These are phyloP conservation scores for Dasypus novemcinctus DNA, from an alignment of 2,113 vertebrate genomes.

Conservation along the genomic window DNA sequence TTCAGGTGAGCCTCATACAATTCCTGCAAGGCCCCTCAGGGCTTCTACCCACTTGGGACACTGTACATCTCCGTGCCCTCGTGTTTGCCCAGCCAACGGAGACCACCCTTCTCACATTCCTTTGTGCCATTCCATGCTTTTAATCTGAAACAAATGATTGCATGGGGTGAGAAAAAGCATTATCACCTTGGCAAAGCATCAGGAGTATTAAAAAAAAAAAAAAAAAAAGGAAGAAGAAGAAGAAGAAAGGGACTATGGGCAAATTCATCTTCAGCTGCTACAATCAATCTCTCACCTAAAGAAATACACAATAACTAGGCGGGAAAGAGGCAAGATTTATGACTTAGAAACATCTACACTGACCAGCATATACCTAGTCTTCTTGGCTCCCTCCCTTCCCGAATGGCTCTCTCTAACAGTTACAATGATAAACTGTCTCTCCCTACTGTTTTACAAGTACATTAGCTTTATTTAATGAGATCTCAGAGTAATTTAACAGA, in stretches of 20 bases:
- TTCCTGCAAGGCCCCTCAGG: slow-evolving; percentile 50
- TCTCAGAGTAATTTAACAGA: slow-evolving; percentile 95
- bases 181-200: slow-evolving; percentile 87
- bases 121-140: slow-evolving; percentile 86
- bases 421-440: slow-evolving; percentile 97
- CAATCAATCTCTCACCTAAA: slow-evolving; percentile 99
- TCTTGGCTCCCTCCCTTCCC: slow-evolving; percentile 88
- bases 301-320: slow-evolving; percentile 99
- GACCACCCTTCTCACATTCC: slow-evolving; percentile 73
- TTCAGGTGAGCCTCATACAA: slow-evolving; percentile 77
- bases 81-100: slow-evolving; percentile 73
- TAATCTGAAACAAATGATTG: slow-evolving; percentile 98
- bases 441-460: slow-evolving; percentile 99
- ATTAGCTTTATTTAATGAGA: slow-evolving; percentile 99
- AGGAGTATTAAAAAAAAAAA: slow-evolving; percentile 77
- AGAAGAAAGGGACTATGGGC: slow-evolving; percentile 93
- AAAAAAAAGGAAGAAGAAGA: slow-evolving; percentile 87
- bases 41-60: slow-evolving; percentile 80
- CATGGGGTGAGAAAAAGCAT: slow-evolving; percentile 73
- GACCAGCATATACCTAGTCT: slow-evolving; percentile 97
- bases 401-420: slow-evolving; percentile 92
- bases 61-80: slow-evolving; percentile 86
- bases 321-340: slow-evolving; percentile 99
- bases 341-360: slow-evolving; percentile 95
- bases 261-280: slow-evolving; percentile 98